Percentiles rank a stretch among this genome's conserved stretches.
Evolutionary conservation across 2,888 invertebrate genomes (phyloP).

Genomic region (Zhuqinia jingwanae): DNA sequence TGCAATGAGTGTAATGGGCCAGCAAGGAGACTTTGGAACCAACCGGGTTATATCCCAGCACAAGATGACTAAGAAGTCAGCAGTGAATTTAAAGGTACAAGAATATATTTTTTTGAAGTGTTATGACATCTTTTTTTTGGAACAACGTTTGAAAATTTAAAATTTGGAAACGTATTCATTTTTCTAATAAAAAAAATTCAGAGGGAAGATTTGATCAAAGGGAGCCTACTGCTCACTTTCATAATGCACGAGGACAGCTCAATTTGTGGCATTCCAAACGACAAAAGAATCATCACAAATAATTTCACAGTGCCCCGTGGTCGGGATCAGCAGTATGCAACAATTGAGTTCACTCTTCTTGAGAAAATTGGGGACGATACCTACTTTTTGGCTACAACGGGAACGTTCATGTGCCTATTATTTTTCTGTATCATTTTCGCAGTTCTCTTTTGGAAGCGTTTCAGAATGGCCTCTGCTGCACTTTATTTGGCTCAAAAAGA

Average conservation of each 20-base stretch:
- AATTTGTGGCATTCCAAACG: background rate
- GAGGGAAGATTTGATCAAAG: constrained; percentile 18
- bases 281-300: background rate
- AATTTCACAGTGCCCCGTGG: background rate
- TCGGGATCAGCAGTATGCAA: background rate
- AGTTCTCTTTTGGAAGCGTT: background rate
- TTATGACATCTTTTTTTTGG: too few species aligned
- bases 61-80: background rate
- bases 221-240: background rate
- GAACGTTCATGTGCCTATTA: background rate
- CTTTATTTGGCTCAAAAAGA: background rate
- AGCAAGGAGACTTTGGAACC: background rate
- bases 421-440: background rate
- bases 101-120: too few species aligned
- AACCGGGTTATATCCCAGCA: background rate
- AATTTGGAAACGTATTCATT: too few species aligned
- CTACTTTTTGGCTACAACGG: background rate
- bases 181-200: too few species aligned
- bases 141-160: too few species aligned
- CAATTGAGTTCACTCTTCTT: background rate
- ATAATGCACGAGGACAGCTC: constrained; percentile 16
- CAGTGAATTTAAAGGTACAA: constrained; percentile 4
- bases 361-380: constrained; percentile 31
- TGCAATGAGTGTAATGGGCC: background rate
- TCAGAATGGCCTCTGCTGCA: background rate